Percentiles rank a stretch among this genome's conserved stretches.
These are phyloP conservation scores for Thaumetopoea pityocampa DNA, from an alignment of 1,140 invertebrate species.

Conservation along the genomic window DNA sequence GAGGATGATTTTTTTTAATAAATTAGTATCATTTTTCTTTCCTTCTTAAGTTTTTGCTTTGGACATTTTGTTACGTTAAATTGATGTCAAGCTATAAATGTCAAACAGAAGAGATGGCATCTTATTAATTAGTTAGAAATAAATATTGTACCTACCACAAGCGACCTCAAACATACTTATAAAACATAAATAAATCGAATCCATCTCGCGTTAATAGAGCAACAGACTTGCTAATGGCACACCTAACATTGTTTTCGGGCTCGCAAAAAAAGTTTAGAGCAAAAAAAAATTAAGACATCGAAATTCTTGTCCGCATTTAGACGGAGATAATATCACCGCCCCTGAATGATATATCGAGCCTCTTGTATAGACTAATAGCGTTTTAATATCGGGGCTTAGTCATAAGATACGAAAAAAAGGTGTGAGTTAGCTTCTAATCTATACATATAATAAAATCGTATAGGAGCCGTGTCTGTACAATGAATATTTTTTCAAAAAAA, in stretches of 20 bases:
- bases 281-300: constrained; percentile 60
- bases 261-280: constrained; percentile 40
- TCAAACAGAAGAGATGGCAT: too few species aligned
- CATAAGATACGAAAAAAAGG: constrained; percentile 40
- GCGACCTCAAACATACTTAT: constrained; percentile 39
- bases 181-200: constrained; percentile 48
- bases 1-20: too few species aligned
- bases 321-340: constrained; percentile 63
- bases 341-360: constrained; percentile 62
- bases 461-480: too few species aligned
- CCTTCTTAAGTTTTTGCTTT: too few species aligned
- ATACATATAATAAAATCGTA: too few species aligned
- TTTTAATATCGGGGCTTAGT: constrained; percentile 70
- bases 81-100: too few species aligned
- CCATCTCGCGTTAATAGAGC: constrained; percentile 40
- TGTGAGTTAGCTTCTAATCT: constrained; percentile 25
- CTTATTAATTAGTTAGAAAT: too few species aligned
- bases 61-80: too few species aligned
- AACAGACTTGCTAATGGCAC: constrained; percentile 38
- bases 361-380: constrained; percentile 65
- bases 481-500: too few species aligned
- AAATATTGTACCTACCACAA: too few species aligned
- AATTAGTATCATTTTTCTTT: too few species aligned
- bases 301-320: constrained; percentile 66
- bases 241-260: constrained; percentile 50